Conservation (phyloP, 2,888 invertebrate genomes). For the Merodon equestris region DNA sequence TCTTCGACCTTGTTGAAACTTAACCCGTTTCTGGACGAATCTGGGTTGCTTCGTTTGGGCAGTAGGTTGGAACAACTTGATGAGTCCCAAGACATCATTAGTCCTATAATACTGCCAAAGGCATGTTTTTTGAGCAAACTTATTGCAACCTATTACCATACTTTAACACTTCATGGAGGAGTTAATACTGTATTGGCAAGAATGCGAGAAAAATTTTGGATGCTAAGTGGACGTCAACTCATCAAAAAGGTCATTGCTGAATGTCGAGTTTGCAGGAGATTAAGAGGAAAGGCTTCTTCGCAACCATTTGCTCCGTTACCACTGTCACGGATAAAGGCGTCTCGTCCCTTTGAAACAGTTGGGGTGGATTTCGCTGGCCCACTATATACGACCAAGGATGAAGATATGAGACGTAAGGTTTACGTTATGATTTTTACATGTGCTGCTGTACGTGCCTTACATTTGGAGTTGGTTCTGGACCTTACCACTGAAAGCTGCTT, state of each 20-base stretch:
- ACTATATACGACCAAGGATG: neutral
- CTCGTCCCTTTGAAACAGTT: neutral
- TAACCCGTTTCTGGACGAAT: constrained; percentile 10
- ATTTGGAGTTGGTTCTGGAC: constrained; percentile 34
- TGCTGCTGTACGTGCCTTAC: constrained; percentile 36
- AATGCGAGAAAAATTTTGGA: constrained; percentile 23
- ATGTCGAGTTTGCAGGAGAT: constrained; percentile 15
- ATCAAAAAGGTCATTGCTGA: constrained; percentile 3
- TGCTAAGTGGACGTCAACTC: constrained; percentile 23
- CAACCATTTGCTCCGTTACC: constrained; percentile 14
- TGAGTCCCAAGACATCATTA: too few species aligned
- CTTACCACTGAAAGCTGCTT: constrained; percentile 9
- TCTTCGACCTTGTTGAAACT: too few species aligned
- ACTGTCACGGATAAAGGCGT: too few species aligned
- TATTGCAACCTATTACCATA: too few species aligned
- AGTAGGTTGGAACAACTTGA: constrained; percentile 9
- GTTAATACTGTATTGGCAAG: neutral
- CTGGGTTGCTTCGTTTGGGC: constrained; percentile 13
- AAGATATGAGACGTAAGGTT: neutral
- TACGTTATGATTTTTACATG: constrained; percentile 39
- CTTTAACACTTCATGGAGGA: constrained; percentile 33
- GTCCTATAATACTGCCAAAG: constrained; percentile 25
- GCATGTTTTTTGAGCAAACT: too few species aligned
- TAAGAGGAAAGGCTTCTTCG: constrained; percentile 3
- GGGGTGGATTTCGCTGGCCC: neutral